Percentiles rank a stretch among this genome's conserved stretches.
Conservation (phyloP, 2,797 vertebrate species). For the Microtus agrestis region DNA sequence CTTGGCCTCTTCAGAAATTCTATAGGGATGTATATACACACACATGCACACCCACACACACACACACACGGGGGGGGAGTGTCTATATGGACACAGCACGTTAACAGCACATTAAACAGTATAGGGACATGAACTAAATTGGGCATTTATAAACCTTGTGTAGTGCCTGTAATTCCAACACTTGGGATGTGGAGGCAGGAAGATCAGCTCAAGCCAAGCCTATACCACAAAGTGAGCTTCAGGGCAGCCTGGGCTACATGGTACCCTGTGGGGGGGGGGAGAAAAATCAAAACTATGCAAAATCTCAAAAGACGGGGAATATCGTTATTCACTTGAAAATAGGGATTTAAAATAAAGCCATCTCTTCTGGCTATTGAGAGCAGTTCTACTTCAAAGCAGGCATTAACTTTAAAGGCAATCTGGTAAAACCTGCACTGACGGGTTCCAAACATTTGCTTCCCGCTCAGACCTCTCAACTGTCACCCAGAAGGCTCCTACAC, state of each 20-base stretch:
- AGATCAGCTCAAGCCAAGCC: neutral
- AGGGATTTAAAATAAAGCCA: conserved; percentile 25
- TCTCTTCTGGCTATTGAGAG: conserved; percentile 52
- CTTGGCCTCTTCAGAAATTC: neutral
- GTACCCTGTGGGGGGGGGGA: no score
- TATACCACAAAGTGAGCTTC: neutral
- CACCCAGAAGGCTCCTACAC: neutral
- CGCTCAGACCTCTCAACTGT: conserved; percentile 43
- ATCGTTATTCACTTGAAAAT: conserved; percentile 44
- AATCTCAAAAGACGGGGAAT: neutral
- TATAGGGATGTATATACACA: neutral
- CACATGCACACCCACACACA: neutral
- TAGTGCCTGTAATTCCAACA: neutral
- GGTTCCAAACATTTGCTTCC: conserved; percentile 56
- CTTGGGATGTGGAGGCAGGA: neutral
- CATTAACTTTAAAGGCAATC: conserved; percentile 68
- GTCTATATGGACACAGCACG: neutral
- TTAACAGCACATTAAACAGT: neutral
- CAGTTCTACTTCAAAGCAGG: conserved; percentile 71
- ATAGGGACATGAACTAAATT: neutral
- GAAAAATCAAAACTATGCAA: neutral
- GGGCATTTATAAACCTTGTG: neutral
- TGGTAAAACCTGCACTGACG: conserved; percentile 63
- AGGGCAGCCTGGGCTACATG: neutral
- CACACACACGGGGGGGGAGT: neutral